Percentiles rank a stretch among this genome's conserved stretches.
phyloP scores from a whole-genome alignment of 2,888 invertebrate genomes.

The Clivina fossor region DNA sequence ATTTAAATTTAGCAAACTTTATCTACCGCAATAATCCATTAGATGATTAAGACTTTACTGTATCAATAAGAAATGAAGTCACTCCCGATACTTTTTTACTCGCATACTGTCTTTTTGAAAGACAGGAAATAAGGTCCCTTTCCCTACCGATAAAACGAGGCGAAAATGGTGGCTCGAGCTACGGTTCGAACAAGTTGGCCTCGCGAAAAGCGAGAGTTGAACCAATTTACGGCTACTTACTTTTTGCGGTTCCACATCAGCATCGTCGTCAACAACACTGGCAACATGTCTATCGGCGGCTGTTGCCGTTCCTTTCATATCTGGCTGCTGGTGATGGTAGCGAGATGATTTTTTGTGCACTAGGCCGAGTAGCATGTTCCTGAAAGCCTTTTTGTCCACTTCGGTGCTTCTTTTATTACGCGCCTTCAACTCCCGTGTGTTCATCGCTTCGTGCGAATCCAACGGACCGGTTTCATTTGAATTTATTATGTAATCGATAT shows the following conservation, averaged over 20 bases:
- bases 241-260: constrained; percentile 17
- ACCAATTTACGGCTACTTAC: constrained; percentile 9
- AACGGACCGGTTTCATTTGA: constrained; percentile 44
- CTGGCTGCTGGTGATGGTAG: no score
- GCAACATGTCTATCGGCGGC: neutral
- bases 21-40: no score
- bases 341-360: constrained; percentile 30
- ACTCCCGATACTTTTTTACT: no score
- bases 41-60: no score
- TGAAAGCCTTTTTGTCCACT: constrained; percentile 30
- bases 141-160: no score
- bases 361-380: constrained; percentile 30
- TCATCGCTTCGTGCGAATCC: constrained; percentile 53
- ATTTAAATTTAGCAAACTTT: no score
- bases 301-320: constrained; percentile 15
- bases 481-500: constrained; percentile 36
- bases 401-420: constrained; percentile 34
- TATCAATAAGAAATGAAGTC: no score
- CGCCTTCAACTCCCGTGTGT: constrained; percentile 48
- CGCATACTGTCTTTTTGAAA: no score
- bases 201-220: neutral
- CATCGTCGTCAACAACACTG: constrained; percentile 8
- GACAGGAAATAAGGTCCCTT: no score
- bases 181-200: no score
- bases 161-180: no score